Evolutionary conservation across 2,888 invertebrate species (phyloP), one percentile per base, ranked within the genome.

Genomic region (Nephrotoma flavescens): DNA sequence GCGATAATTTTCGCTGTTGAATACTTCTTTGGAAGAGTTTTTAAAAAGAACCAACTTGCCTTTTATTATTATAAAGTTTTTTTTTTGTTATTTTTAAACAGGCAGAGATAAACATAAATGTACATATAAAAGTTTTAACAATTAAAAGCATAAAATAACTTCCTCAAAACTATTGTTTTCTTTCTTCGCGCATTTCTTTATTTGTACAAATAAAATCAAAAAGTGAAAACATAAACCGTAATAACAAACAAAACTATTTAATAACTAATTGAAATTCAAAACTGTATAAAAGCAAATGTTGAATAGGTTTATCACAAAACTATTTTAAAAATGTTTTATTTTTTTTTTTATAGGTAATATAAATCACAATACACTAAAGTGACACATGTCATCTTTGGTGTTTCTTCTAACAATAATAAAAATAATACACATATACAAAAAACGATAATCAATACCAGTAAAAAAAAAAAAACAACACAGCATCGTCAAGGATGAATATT

Each of bases 321-420:
- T 71, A 71, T 71, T 71, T 71, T 9, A 71, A 71, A 71, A 71
- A 19, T 71, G 4, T 71, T 15, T 12, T 71, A 31, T 9, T 19
- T 71, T 12, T 71, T 9, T 19, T 71, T 31, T 71, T 31, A 31
- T 11, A n/a, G 19, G 19, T 19, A 42, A 84, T 84, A 15, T 42
- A n/a, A 84, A 84, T 42, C 84, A 84, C 84, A 84, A 84, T n/a
- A 84, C n/a, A 84, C 42, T 31, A 71, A 71, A 71, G 71, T 71
- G 84, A 84, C 84, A 84, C 41, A 84, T 84, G 84, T 84, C 84
- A 84, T 84, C 84, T 84, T 71, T 71, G 31, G 71, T 31, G 71
- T 19, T 84, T 42, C 84, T 84, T 42, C 7, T 15, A 42, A 84
- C 15, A 84, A 84, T 47, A 12, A 47, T 42, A 84, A 84, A 6